Evolutionary conservation across 2,797 vertebrate species (phyloP).

Genomic region (Rhinella marina): DNA sequence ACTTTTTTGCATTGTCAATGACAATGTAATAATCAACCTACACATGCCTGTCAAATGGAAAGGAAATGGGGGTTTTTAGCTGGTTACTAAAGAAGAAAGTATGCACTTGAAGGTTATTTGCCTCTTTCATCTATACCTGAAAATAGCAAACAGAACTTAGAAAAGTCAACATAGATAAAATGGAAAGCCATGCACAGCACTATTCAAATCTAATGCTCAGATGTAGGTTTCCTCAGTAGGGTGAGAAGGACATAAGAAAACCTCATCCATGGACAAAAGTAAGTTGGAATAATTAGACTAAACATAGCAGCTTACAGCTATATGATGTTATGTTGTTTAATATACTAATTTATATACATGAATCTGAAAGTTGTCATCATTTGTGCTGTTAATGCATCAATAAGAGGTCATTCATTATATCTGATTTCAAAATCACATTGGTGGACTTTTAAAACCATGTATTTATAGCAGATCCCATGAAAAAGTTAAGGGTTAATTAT

Average conservation of each 20-base stretch:
- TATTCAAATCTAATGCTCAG: not conserved
- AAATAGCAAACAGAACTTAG: conserved; percentile 29
- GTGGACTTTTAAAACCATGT: no score
- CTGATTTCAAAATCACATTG: no score
- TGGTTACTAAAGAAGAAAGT: not conserved
- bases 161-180: conserved; percentile 54
- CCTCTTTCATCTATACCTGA: conserved; percentile 26
- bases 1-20: not conserved
- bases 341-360: not conserved
- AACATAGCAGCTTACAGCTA: not conserved
- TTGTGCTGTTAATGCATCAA: not conserved
- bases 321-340: not conserved
- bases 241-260: not conserved
- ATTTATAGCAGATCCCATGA: no score
- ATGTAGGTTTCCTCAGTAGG: not conserved
- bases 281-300: not conserved
- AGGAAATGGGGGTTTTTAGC: not conserved
- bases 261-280: not conserved
- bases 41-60: not conserved
- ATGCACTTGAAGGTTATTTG: conserved; percentile 47
- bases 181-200: not conserved
- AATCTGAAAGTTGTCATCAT: not conserved
- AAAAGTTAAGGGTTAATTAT: no score
- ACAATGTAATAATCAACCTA: not conserved
- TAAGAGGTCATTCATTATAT: not conserved